Evolutionary conservation across 2,888 invertebrate species (phyloP).

Genomic region (Mythimna lalbum): DNA sequence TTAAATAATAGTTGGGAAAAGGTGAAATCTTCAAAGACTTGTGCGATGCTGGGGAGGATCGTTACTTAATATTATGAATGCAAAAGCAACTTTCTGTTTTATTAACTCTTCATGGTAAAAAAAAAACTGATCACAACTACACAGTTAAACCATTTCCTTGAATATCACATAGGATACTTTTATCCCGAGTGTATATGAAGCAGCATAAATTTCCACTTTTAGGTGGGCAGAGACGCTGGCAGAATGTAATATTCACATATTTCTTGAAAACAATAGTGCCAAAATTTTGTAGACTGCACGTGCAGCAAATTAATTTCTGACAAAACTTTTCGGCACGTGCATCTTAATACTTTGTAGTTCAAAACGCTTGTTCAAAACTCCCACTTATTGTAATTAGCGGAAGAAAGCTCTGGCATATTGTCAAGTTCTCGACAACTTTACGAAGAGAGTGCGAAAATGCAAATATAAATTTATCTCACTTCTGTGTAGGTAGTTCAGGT

Average conservation of each 20-base stretch:
- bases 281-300: slow-evolving; percentile 1
- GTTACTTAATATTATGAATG: too few species aligned
- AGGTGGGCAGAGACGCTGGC: too few species aligned
- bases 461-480: slow-evolving; percentile 10
- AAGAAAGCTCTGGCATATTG: slow-evolving; percentile 15
- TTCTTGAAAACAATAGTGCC: background rate
- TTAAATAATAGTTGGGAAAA: too few species aligned
- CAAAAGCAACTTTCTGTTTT: too few species aligned
- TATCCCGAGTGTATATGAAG: too few species aligned
- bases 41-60: too few species aligned
- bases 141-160: too few species aligned
- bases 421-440: slow-evolving; percentile 8
- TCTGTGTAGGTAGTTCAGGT: slow-evolving; percentile 1
- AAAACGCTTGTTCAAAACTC: slow-evolving; percentile 4
- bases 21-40: too few species aligned
- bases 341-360: slow-evolving; percentile 18
- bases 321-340: slow-evolving; percentile 7
- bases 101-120: too few species aligned
- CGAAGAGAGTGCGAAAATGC: slow-evolving; percentile 11
- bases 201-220: too few species aligned
- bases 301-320: slow-evolving; percentile 12
- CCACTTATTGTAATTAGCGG: slow-evolving; percentile 26
- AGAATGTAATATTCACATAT: background rate
- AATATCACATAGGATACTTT: too few species aligned
- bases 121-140: too few species aligned